phyloP scores from a whole-genome alignment of 2,113 vertebrate genomes.

The Xyrauchen texanus region DNA sequence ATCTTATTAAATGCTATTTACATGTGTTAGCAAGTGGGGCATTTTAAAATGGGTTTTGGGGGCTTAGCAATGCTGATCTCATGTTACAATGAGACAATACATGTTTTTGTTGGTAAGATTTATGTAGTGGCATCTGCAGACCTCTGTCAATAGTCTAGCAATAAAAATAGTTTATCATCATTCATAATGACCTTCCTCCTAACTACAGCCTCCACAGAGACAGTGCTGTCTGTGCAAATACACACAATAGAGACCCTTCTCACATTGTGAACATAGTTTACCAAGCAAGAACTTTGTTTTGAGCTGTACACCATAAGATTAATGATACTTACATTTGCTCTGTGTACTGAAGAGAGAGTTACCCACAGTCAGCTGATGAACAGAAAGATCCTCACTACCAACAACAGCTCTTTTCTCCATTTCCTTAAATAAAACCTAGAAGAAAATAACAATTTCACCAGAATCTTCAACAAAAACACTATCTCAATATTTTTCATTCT shows the following conservation, averaged over 20 bases:
- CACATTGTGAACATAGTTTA: neutral
- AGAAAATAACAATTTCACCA: neutral
- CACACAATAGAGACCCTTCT: conserved; percentile 1
- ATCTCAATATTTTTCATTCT: too few species aligned
- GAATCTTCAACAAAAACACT: too few species aligned
- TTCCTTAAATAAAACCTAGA: conserved; percentile 86
- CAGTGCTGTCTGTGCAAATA: conserved; percentile 41
- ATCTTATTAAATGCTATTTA: too few species aligned
- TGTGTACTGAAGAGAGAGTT: conserved; percentile 75
- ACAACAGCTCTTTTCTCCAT: conserved; percentile 77
- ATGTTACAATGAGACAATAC: too few species aligned
- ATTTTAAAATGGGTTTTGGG: too few species aligned
- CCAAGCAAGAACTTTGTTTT: neutral
- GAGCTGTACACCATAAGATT: neutral
- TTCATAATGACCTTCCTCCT: conserved; percentile 29
- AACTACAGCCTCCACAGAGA: conserved; percentile 11
- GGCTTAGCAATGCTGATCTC: too few species aligned
- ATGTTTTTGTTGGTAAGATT: conserved; percentile 17
- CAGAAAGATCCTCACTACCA: conserved; percentile 72
- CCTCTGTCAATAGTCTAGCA: neutral
- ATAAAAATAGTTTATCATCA: conserved; percentile 47
- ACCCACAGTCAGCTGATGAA: conserved; percentile 71
- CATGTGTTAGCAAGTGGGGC: too few species aligned
- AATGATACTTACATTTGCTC: conserved; percentile 85
- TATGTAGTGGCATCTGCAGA: conserved; percentile 37